Conservation (phyloP, 2,797 vertebrate species). For the Adrianichthys oophorus region DNA sequence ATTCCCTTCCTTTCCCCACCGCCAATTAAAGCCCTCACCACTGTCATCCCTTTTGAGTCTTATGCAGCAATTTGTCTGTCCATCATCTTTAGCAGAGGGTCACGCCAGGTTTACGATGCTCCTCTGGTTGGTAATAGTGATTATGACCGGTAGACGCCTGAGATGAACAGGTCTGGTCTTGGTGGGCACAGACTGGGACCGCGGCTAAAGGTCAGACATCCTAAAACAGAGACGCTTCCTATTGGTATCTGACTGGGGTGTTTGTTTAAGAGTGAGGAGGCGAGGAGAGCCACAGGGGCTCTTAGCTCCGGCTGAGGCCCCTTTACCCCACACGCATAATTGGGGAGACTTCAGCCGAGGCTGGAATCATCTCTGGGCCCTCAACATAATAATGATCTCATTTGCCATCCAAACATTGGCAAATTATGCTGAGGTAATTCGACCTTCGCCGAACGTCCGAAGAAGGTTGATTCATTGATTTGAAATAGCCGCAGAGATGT, state of each 20-base stretch:
- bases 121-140: constrained; percentile 58
- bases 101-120: constrained; percentile 60
- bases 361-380: constrained; percentile 60
- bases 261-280: constrained; percentile 68
- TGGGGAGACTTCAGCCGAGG: constrained; percentile 56
- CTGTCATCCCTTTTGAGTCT: constrained; percentile 42
- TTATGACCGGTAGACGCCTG: constrained; percentile 61
- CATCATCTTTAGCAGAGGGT: constrained; percentile 49
- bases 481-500: constrained; percentile 22
- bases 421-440: constrained; percentile 63
- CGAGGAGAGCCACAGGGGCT: constrained; percentile 47
- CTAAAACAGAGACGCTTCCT: constrained; percentile 66
- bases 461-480: constrained; percentile 28
- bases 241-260: constrained; percentile 62
- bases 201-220: constrained; percentile 65
- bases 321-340: constrained; percentile 69
- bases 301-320: constrained; percentile 56
- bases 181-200: constrained; percentile 51
- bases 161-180: constrained; percentile 47
- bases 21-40: constrained; percentile 38
- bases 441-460: constrained; percentile 38
- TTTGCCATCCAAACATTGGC: constrained; percentile 58
- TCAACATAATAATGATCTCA: constrained; percentile 64
- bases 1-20: constrained; percentile 19
- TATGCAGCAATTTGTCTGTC: constrained; percentile 41